A percentile compares a stretch with the other conserved stretches of the same genome.
Conservation (phyloP, 2,797 vertebrate genomes). For the Catamblyrhynchus diadema region DNA sequence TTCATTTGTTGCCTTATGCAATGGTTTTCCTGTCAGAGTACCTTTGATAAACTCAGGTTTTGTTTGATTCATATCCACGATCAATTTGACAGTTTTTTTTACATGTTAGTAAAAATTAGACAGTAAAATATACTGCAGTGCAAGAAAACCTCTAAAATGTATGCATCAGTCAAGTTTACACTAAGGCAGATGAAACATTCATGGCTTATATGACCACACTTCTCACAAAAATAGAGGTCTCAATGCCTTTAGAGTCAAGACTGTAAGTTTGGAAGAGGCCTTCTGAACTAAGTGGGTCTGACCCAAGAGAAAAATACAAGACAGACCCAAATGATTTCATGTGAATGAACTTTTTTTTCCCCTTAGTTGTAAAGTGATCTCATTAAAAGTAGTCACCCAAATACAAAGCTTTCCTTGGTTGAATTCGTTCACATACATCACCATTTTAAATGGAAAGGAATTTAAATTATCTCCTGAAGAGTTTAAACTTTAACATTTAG, state of each 20-base stretch:
- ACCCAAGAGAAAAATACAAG: not conserved
- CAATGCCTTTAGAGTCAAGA: not conserved
- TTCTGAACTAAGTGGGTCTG: not conserved
- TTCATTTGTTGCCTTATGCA: not conserved
- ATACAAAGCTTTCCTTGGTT: not conserved
- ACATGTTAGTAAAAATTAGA: not conserved
- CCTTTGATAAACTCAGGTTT: not conserved
- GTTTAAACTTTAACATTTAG: not conserved
- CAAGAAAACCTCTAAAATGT: not conserved
- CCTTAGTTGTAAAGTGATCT: not conserved
- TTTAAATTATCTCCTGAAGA: not conserved
- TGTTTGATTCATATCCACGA: not conserved
- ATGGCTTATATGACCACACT: not conserved
- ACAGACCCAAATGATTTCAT: not conserved
- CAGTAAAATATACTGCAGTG: not conserved
- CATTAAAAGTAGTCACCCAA: not conserved
- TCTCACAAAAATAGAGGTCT: not conserved
- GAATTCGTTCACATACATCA: not conserved
- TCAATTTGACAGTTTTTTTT: not conserved
- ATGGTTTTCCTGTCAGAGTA: not conserved
- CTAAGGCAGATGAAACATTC: not conserved
- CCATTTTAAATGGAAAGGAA: not conserved
- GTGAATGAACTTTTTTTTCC: not conserved
- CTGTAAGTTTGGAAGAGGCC: not conserved
- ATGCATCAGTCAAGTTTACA: not conserved